These are phyloP conservation scores for Carlito syrichta DNA, from an alignment of 2,113 vertebrate genomes.

Conservation along the genomic window DNA sequence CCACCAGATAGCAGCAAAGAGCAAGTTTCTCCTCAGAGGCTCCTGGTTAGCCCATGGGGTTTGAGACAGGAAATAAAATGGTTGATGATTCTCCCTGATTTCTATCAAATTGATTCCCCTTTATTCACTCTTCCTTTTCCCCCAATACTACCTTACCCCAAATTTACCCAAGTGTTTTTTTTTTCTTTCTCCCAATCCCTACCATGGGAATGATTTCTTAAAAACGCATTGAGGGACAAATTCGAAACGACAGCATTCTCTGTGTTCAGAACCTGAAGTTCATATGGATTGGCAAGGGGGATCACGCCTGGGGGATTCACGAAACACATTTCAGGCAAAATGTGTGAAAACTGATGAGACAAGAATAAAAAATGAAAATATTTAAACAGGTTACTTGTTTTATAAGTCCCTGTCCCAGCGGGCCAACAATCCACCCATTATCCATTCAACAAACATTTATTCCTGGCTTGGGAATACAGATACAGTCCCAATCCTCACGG, in stretches of 20 bases:
- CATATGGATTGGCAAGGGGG: background rate
- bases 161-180: background rate
- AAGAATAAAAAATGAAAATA: constrained; percentile 8
- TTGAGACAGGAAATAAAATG: background rate
- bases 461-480: background rate
- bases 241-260: background rate
- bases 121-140: background rate
- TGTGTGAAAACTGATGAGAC: background rate
- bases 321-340: constrained; percentile 11
- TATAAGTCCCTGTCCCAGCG: background rate
- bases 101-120: background rate
- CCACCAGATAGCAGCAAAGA: constrained; percentile 77
- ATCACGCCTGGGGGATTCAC: background rate
- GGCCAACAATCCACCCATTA: background rate
- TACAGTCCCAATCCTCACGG: background rate
- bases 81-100: background rate
- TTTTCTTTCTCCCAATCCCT: background rate
- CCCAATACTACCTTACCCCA: background rate
- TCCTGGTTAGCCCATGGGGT: background rate
- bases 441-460: background rate
- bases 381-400: constrained; percentile 11
- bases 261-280: constrained; percentile 24
- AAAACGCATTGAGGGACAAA: constrained; percentile 1
- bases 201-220: background rate
- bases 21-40: constrained; percentile 34